These are phyloP conservation scores for Dicrurus megarhynchus DNA, from an alignment of 2,113 vertebrate genomes.

Conservation along the genomic window DNA sequence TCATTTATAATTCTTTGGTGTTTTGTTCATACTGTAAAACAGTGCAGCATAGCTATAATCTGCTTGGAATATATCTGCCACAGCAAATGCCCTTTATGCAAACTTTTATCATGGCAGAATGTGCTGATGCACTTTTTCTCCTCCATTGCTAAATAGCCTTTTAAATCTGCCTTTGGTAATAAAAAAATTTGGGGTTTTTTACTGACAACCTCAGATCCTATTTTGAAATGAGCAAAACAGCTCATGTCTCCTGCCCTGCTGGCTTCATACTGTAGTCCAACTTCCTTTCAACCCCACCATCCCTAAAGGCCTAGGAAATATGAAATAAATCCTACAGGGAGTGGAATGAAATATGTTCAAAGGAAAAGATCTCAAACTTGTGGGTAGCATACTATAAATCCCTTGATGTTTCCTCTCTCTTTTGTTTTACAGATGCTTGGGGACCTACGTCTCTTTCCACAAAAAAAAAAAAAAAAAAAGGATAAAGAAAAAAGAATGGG, in stretches of 20 bases:
- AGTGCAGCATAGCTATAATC: background rate
- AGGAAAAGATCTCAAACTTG: background rate
- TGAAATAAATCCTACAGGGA: background rate
- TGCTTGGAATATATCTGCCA: background rate
- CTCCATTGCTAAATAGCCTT: background rate
- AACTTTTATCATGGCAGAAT: background rate
- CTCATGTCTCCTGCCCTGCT: background rate
- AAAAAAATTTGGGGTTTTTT: background rate
- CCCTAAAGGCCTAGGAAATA: slow-evolving; percentile 17
- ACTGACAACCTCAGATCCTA: background rate
- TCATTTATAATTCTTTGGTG: background rate
- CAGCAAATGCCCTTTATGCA: background rate
- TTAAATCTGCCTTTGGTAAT: background rate
- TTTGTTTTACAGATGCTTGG: slow-evolving; percentile 7
- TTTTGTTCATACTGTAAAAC: background rate
- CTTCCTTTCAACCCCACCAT: background rate
- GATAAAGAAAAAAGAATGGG: rapidly evolving
- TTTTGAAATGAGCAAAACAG: background rate
- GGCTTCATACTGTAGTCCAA: background rate
- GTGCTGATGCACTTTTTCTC: background rate
- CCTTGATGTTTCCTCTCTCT: background rate
- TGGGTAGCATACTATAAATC: background rate
- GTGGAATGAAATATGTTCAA: background rate
- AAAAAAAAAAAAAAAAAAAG: background rate
- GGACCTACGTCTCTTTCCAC: background rate